phyloP scores from a whole-genome alignment of 2,797 vertebrate genomes.

The Erpetoichthys calabaricus region DNA sequence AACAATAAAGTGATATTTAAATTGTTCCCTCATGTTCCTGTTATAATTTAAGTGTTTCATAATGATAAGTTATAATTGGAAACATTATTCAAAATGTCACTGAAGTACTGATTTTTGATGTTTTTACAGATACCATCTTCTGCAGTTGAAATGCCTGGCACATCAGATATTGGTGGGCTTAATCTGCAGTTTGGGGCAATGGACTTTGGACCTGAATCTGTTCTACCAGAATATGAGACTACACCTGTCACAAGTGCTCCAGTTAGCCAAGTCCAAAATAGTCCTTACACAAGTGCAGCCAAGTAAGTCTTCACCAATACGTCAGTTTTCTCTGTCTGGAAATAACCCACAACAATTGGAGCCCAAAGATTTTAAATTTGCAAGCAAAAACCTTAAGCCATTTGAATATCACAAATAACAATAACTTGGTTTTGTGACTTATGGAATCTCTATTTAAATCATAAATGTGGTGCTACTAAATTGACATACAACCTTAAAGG shows the following conservation, averaged over 20 bases:
- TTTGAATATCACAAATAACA: too few species aligned
- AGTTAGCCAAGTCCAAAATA: constrained; percentile 69
- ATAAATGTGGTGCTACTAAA: too few species aligned
- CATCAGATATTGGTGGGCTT: constrained; percentile 82
- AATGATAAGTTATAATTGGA: neutral
- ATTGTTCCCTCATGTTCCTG: too few species aligned
- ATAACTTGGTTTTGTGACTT: too few species aligned
- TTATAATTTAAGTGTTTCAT: too few species aligned
- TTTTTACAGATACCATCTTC: constrained; percentile 74
- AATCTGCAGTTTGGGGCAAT: constrained; percentile 93
- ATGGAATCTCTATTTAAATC: too few species aligned
- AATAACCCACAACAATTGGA: neutral
- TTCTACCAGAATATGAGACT: constrained; percentile 75
- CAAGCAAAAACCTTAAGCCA: too few species aligned
- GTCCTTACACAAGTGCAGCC: constrained; percentile 77
- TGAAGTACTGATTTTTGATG: too few species aligned
- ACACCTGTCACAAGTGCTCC: constrained; percentile 47
- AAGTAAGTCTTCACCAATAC: constrained; percentile 45
- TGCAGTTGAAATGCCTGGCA: constrained; percentile 94
- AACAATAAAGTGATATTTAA: too few species aligned
- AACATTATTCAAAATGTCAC: too few species aligned
- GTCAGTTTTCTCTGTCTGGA: constrained; percentile 1
- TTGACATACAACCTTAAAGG: too few species aligned
- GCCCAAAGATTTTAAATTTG: too few species aligned
- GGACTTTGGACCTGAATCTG: constrained; percentile 91